A percentile compares a stretch with the other conserved stretches of the same genome.
Evolutionary conservation across 2,888 invertebrate species (phyloP).

Genomic region (Galeopsomyia nigrocyanea): DNA sequence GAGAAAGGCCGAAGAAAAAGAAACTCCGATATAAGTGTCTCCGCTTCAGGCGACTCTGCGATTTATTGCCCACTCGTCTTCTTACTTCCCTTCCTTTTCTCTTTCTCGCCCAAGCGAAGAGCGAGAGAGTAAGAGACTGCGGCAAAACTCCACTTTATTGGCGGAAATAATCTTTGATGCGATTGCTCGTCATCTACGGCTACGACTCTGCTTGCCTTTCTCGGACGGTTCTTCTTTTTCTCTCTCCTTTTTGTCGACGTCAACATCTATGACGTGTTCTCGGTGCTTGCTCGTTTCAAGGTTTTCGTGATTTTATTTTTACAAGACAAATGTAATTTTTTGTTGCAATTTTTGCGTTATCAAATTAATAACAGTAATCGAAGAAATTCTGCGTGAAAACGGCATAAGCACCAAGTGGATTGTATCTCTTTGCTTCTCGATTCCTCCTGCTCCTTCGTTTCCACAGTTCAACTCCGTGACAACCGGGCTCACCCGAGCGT

Average conservation of each 20-base stretch:
- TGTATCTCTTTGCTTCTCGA: background rate
- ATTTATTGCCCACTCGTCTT: constrained; percentile 63
- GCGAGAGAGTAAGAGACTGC: constrained; percentile 18
- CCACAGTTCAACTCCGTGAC: constrained; percentile 9
- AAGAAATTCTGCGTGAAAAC: no score
- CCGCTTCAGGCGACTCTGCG: constrained; percentile 63
- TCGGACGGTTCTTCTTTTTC: constrained; percentile 2
- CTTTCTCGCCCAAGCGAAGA: constrained; percentile 51
- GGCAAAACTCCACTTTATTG: constrained; percentile 63
- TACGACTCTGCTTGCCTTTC: constrained; percentile 46
- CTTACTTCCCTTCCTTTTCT: constrained; percentile 48
- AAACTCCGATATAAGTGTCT: constrained; percentile 63
- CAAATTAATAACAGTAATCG: no score
- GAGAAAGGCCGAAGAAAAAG: constrained; percentile 22
- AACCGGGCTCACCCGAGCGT: background rate
- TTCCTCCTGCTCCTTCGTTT: background rate
- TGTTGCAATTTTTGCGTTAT: no score
- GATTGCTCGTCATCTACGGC: constrained; percentile 60
- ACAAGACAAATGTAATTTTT: no score
- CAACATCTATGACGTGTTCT: no score
- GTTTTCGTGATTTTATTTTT: no score
- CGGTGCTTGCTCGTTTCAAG: no score
- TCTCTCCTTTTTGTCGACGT: background rate
- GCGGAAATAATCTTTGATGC: constrained; percentile 67
- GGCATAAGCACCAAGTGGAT: no score